Evolutionary conservation across 2,888 invertebrate species (phyloP).

Genomic region (Lepidochitona cinerea): DNA sequence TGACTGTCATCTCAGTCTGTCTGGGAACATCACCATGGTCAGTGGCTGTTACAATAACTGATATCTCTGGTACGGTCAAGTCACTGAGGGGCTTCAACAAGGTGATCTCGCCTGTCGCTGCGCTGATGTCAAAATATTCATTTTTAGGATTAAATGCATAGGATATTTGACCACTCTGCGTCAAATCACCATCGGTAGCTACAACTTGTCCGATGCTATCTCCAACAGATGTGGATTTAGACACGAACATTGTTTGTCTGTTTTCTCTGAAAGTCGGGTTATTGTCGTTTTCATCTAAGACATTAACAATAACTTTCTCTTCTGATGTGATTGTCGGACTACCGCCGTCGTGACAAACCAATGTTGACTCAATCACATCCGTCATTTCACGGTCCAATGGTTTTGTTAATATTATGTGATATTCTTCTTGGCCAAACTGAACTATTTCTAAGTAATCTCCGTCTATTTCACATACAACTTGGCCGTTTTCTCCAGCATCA

Average conservation of each 20-base stretch:
- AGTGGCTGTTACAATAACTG: slow-evolving; percentile 76
- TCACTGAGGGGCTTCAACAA: background rate
- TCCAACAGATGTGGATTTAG: background rate
- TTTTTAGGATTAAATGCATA: slow-evolving; percentile 76
- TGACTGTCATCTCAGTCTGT: slow-evolving; percentile 86
- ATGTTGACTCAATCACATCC: background rate
- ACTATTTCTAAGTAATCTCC: slow-evolving; percentile 6
- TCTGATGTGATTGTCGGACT: background rate
- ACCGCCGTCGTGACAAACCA: slow-evolving; percentile 19
- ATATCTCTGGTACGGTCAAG: background rate
- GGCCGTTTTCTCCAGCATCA: slow-evolving; percentile 52
- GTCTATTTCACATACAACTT: slow-evolving; percentile 25
- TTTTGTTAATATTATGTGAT: slow-evolving; percentile 9
- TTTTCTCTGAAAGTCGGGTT: background rate
- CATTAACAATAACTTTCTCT: background rate
- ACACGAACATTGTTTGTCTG: background rate
- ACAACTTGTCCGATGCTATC: slow-evolving; percentile 10
- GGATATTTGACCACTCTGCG: slow-evolving; percentile 86
- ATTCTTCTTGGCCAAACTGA: slow-evolving; percentile 6
- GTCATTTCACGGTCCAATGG: slow-evolving; percentile 16
- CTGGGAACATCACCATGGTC: slow-evolving; percentile 88
- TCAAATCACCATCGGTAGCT: slow-evolving; percentile 88
- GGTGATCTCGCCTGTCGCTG: background rate
- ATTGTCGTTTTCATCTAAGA: slow-evolving; percentile 15
- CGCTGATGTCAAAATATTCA: background rate